Base-by-base conservation (phyloP, 2,797 vertebrate genomes). In the Mus minutoides region DNA sequence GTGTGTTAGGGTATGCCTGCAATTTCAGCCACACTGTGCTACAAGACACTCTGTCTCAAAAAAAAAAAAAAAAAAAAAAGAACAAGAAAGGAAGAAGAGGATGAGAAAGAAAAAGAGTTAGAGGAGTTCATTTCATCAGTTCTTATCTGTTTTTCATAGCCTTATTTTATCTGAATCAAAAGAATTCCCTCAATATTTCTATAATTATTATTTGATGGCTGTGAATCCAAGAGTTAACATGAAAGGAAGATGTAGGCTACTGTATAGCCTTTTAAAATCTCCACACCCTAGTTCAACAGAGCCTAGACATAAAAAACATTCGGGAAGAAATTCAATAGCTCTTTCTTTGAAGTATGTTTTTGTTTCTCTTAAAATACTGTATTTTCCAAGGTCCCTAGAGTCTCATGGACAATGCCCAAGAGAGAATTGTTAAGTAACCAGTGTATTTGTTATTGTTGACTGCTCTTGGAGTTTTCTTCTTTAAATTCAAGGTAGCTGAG, bases 361-460 rank as follows among this genome's bases (percentile, higher is more conserved):
- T 97, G 88, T 95, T 95, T 97, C 82, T 95, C 31, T 97, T 92
- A 95, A 97, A 97, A 97, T 97, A 90, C 92, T 95, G 89, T 94
- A 93, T 97, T 97, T 96, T 64, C 67, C n/a, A 40, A 54, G 21
- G 83, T 96, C 90, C 88, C 85, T 92, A 37, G 93, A 89, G 92
- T 91, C 84, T 97, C 46, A 87, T 95, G 90, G 88, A 96, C 95
- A 97, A 96, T 96, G 87, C 97, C 75, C 97, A 93, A 90, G 95
- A 96, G 97, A 95, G 88, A 96, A 96, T 94, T 96, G 95, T 94
- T 96, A 96, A 97, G 96, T 92, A 97, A 89, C 73, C 49, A 84
- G 54, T 96, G 80, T 97, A 94, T 92, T 97, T 97, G 92, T 94
- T 97, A 96, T 97, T 97, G 91, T 96, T 95, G 96, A 95, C 92